Base-by-base conservation (phyloP, 2,888 invertebrate genomes). In the Drosophila anomelani region DNA sequence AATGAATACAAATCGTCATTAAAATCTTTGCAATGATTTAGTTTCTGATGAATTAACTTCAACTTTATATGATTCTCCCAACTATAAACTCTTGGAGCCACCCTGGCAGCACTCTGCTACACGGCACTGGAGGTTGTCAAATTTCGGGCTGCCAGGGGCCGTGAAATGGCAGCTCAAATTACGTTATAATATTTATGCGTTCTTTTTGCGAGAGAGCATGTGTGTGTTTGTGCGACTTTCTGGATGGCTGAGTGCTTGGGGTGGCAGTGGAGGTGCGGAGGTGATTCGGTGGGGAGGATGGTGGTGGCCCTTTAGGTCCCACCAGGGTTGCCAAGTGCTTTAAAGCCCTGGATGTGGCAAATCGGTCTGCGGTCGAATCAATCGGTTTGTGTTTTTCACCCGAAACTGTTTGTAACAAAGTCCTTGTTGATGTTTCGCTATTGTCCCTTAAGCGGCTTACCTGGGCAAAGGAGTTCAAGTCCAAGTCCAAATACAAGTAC, bases 151-250 rank as follows among this genome's bases (percentile, higher is more conserved):
- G 60, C 44, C 63, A 46, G 56, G 51, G 77, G 32, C 56, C 60
- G 68, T 68, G 43, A 59, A 57, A 63, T 67, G 66, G 38, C 72
- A 69, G 70, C 70, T 78, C 55, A 69, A 85, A 67, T 77, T 70
- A 73, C 66, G 61, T 64, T 76, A 62, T 78, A 84, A 84, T 76
- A 71, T 78, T 71, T 78, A 75, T 76, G 79, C 67, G 81, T 41
- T 68, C 39, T 34, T 44, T 51, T 39, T 53, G 20, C 43, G 3
- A 26, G 10, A 17, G 15, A 38, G 44, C 26, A 32, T 46, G 41
- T 17, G 9, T 58, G 47, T 17, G 9, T 58, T 44, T 69, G 71
- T 51, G 55, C 7, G 47, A 12, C 43, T 44, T 34, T 55, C 13
- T 39, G 56, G 23, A 34, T 51, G 13, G 64, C 39, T 17, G 67